These are phyloP conservation scores for Sus scrofa DNA, from an alignment of 2,113 vertebrate species.

Conservation along the genomic window T2T-Sscrofa CM000818.6:107751501-107752000, in stretches of 20 bases:
- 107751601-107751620: background rate
- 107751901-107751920: no score
- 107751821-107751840: background rate
- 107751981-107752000: no score
- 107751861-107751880: no score
- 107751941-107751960: no score
- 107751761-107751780: no score
- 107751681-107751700: background rate
- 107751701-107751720: rapidly evolving
- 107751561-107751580: background rate
- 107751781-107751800: background rate
- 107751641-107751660: background rate
- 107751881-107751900: no score
- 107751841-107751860: background rate
- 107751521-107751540: background rate
- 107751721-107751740: background rate
- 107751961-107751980: no score
- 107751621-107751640: background rate
- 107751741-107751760: no score
- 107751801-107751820: background rate
- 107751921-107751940: no score
- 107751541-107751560: background rate
- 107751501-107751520: background rate
- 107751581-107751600: background rate
- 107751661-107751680: background rate